These are phyloP conservation scores for Phragmatobia fuliginosa DNA, from an alignment of 2,888 invertebrate species.

Conservation along the genomic window DNA sequence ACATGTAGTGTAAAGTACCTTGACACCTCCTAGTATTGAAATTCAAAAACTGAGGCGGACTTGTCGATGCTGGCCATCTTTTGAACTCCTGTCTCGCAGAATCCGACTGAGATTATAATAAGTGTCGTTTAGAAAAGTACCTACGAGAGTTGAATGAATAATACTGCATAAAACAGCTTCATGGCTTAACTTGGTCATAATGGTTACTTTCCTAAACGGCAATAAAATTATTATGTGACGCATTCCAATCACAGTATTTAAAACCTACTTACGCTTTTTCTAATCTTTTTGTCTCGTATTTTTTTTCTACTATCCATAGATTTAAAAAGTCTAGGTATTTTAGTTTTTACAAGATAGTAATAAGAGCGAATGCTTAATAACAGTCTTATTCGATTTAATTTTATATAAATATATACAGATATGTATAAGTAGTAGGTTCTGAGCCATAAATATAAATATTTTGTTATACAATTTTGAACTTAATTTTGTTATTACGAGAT, in stretches of 20 bases:
- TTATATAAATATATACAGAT: slow-evolving; percentile 22
- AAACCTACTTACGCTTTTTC: slow-evolving; percentile 69
- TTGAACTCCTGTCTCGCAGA: slow-evolving; percentile 60
- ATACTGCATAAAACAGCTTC: slow-evolving; percentile 11
- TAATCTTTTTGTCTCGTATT: slow-evolving; percentile 43
- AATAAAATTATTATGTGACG: slow-evolving; percentile 63
- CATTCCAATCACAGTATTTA: slow-evolving; percentile 83
- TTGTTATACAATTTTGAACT: slow-evolving; percentile 46
- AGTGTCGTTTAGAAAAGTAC: slow-evolving; percentile 47
- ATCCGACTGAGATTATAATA: slow-evolving; percentile 70
- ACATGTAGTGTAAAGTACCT: slow-evolving; percentile 76
- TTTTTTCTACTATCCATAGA: slow-evolving; percentile 53
- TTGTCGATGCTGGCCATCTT: slow-evolving; percentile 77
- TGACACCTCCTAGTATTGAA: slow-evolving; percentile 76
- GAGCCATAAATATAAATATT: slow-evolving; percentile 38
- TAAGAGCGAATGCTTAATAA: slow-evolving; percentile 23
- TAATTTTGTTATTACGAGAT: slow-evolving; percentile 39
- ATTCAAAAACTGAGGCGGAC: slow-evolving; percentile 61
- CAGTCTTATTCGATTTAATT: slow-evolving; percentile 27
- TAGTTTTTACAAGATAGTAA: slow-evolving; percentile 45
- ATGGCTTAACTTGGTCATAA: slow-evolving; percentile 23
- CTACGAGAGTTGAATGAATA: slow-evolving; percentile 1
- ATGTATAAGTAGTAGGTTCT: slow-evolving; percentile 33
- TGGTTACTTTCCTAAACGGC: slow-evolving; percentile 27
- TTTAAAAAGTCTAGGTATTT: slow-evolving; percentile 49